Conservation (phyloP, 1,140 invertebrate species). For the Cotesia typhae region DNA sequence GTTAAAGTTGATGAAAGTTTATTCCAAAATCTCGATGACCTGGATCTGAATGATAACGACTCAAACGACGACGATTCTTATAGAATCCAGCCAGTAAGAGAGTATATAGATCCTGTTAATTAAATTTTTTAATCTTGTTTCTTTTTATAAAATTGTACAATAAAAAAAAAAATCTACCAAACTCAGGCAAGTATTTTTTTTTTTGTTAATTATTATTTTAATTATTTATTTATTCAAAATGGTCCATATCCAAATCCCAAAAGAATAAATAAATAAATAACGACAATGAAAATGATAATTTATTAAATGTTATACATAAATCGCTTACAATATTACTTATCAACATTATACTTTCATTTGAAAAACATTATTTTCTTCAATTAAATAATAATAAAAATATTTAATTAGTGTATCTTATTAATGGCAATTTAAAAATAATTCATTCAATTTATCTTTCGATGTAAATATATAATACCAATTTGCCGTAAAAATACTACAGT, state of each 20-base stretch:
- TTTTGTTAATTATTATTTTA: not conserved
- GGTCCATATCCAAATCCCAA: no score
- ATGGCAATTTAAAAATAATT: constrained; percentile 20
- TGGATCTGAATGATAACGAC: constrained; percentile 84
- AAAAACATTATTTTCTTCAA: no score
- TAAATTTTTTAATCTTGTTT: not conserved
- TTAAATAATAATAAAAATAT: no score
- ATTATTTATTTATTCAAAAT: no score
- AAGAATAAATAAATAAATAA: no score
- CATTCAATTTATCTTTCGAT: not conserved
- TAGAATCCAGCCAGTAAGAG: constrained; percentile 49
- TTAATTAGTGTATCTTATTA: not conserved
- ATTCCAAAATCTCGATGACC: constrained; percentile 91
- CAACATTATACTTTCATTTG: not conserved
- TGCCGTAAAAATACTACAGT: not conserved
- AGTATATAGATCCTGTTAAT: constrained; percentile 38
- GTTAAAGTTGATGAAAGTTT: constrained; percentile 94
- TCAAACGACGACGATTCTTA: constrained; percentile 68
- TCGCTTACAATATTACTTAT: not conserved
- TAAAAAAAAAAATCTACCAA: not conserved
- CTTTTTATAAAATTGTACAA: constrained; percentile 1
- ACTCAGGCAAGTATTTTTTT: not conserved
- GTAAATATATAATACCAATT: no score
- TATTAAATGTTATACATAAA: constrained; percentile 12
- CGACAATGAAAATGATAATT: no score